A percentile compares a stretch with the other conserved stretches of the same genome.
phyloP scores from a whole-genome alignment of 1,140 invertebrate species.

The Drosophila pandora region DNA sequence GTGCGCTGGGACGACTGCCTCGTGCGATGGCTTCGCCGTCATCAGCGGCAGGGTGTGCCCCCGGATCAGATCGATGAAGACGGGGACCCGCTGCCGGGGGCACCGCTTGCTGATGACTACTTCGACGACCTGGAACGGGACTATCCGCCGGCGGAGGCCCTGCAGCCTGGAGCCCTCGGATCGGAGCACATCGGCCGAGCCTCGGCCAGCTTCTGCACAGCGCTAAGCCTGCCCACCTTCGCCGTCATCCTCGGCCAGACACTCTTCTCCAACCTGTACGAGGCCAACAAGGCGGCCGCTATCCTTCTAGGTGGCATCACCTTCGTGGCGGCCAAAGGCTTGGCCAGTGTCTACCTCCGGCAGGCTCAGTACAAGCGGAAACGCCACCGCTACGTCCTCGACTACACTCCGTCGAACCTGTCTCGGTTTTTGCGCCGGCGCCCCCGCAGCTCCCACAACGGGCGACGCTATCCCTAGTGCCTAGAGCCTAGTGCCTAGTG shows the following conservation, averaged over 20 bases:
- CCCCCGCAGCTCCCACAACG: background rate
- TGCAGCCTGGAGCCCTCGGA: conserved; percentile 15
- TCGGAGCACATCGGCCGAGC: conserved; percentile 32
- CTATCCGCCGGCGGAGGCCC: conserved; percentile 11
- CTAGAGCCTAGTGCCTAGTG: background rate
- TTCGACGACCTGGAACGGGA: conserved; percentile 42
- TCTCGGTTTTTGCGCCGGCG: background rate
- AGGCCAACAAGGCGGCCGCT: conserved; percentile 21
- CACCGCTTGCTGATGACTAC: conserved; percentile 51
- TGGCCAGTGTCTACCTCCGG: conserved; percentile 43
- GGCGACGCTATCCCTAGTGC: background rate
- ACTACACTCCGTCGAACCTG: conserved; percentile 28
- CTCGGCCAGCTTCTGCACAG: conserved; percentile 39
- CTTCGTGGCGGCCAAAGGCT: conserved; percentile 51
- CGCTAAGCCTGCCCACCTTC: conserved; percentile 60
- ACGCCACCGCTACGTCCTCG: conserved; percentile 40
- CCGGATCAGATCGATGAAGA: conserved; percentile 32
- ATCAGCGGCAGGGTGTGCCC: conserved; percentile 11
- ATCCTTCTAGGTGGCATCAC: conserved; percentile 55
- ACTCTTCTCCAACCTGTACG: conserved; percentile 15
- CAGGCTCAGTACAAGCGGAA: conserved; percentile 39
- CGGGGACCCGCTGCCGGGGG: conserved; percentile 48
- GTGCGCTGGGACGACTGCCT: conserved; percentile 53
- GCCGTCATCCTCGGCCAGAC: conserved; percentile 45
- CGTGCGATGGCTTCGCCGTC: conserved; percentile 48